These are phyloP conservation scores for Wiebesia pumilae DNA, from an alignment of 1,140 invertebrate species.

Conservation along the genomic window DNA sequence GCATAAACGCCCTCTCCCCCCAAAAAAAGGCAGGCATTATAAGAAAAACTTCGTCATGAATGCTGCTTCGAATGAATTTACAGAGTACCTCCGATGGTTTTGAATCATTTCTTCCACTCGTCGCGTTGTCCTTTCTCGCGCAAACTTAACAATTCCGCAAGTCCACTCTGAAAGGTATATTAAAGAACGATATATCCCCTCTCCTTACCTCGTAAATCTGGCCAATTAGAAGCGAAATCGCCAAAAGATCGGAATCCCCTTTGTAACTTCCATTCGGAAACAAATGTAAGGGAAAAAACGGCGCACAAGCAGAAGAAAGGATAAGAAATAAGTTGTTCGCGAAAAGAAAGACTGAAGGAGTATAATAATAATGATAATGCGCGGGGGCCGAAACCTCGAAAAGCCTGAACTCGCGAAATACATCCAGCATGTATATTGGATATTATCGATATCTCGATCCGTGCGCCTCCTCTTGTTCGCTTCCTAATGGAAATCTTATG, in stretches of 20 bases:
- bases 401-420: slow-evolving; percentile 51
- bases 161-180: not conserved
- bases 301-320: not conserved
- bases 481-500: slow-evolving; percentile 71
- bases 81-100: slow-evolving; percentile 40
- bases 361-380: slow-evolving; percentile 39
- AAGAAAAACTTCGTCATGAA: slow-evolving; percentile 45
- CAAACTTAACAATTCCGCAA: not conserved
- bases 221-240: slow-evolving; percentile 63
- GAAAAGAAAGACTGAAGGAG: not conserved
- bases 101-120: slow-evolving; percentile 6
- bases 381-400: slow-evolving; percentile 2
- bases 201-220: slow-evolving; percentile 63
- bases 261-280: not conserved
- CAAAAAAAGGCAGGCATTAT: slow-evolving; percentile 14
- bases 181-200: slow-evolving; percentile 58
- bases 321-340: slow-evolving; percentile 25
- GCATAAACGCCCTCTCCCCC: slow-evolving; percentile 4
- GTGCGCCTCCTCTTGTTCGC: not conserved
- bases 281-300: not conserved
- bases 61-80: slow-evolving; percentile 37
- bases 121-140: slow-evolving; percentile 6
- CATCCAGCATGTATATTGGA: slow-evolving; percentile 67
- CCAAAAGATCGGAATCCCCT: slow-evolving; percentile 58
- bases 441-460: slow-evolving; percentile 65